Evolutionary conservation across 2,797 vertebrate genomes (phyloP).

Genomic region (Pantherophis vulpinus): DNA sequence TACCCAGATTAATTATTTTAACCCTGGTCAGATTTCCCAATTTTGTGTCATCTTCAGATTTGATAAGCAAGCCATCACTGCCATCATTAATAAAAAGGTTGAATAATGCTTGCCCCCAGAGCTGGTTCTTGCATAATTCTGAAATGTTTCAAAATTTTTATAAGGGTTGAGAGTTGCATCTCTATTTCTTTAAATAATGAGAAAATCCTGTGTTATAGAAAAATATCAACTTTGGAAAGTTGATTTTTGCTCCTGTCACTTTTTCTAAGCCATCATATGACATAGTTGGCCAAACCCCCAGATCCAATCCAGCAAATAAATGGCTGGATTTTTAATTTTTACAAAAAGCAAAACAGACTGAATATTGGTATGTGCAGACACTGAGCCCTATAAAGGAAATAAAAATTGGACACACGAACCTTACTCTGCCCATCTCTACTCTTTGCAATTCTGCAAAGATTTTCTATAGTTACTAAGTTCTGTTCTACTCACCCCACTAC

Average conservation of each 20-base stretch:
- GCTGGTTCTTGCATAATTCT: background rate
- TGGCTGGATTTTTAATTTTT: background rate
- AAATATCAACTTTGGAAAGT: background rate
- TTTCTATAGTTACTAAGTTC: background rate
- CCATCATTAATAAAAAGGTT: background rate
- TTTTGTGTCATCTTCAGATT: background rate
- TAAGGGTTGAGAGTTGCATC: background rate
- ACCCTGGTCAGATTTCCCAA: background rate
- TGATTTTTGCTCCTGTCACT: background rate
- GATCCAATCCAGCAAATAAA: background rate
- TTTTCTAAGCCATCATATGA: background rate
- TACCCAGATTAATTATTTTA: background rate
- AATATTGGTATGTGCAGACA: background rate
- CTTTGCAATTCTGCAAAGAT: background rate
- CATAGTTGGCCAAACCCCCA: background rate
- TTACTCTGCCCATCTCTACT: background rate
- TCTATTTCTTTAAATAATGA: background rate
- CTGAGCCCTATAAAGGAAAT: background rate
- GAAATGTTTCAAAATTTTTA: background rate
- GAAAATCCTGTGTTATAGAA: background rate
- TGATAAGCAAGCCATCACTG: background rate
- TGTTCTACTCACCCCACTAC: background rate
- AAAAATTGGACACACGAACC: background rate
- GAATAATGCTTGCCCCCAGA: background rate
- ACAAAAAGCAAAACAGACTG: background rate